Evolutionary conservation across 2,888 invertebrate species (phyloP).

Genomic region (Caenorhabditis panamensis): DNA sequence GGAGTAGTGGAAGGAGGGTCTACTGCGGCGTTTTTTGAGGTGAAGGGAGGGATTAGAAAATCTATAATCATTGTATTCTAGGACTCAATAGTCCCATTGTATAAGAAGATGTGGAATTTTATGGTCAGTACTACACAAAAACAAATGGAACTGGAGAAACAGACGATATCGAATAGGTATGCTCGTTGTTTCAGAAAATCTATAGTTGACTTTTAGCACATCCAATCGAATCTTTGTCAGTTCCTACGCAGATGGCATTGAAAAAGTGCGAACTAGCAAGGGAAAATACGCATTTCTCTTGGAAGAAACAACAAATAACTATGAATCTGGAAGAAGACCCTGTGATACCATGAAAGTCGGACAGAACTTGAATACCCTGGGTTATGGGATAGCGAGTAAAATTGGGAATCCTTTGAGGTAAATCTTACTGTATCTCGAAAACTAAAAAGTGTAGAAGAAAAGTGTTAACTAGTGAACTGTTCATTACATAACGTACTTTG

Average conservation of each 20-base stretch:
- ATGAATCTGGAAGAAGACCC: slow-evolving; percentile 91
- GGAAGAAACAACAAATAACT: slow-evolving; percentile 86
- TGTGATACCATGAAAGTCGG: slow-evolving; percentile 92
- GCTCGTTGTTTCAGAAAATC: neutral
- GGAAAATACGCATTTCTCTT: slow-evolving; percentile 86
- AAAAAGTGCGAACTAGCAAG: slow-evolving; percentile 80
- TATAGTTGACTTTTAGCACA: slow-evolving; percentile 11
- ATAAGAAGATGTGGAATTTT: slow-evolving; percentile 94
- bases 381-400: slow-evolving; percentile 86
- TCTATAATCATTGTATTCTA: slow-evolving; percentile 81
- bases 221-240: slow-evolving; percentile 67
- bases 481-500: too few relatives aligned
- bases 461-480: too few relatives aligned
- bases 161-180: slow-evolving; percentile 46
- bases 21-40: slow-evolving; percentile 92
- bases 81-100: slow-evolving; percentile 90
- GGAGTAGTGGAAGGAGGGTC: slow-evolving; percentile 88
- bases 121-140: slow-evolving; percentile 87
- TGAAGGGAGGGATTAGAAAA: slow-evolving; percentile 78
- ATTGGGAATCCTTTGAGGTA: slow-evolving; percentile 72
- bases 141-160: slow-evolving; percentile 82
- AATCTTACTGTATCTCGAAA: neutral
- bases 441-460: too few relatives aligned
- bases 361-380: slow-evolving; percentile 85
- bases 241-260: slow-evolving; percentile 84